These are phyloP conservation scores for Aix galericulata DNA, from an alignment of 2,113 vertebrate species.

Conservation along the genomic window DNA sequence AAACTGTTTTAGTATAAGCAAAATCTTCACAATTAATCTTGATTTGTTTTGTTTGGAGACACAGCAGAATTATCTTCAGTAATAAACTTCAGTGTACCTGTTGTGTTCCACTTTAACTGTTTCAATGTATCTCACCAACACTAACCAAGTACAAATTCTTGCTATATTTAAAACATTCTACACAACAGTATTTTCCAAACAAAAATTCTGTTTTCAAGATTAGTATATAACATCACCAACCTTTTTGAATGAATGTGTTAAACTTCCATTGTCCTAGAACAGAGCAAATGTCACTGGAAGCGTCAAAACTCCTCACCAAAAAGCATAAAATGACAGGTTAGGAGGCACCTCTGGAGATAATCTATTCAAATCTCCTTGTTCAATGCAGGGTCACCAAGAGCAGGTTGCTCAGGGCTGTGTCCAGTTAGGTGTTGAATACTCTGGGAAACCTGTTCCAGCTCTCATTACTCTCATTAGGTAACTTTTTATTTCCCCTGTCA, in stretches of 20 bases:
- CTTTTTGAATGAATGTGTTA: not conserved
- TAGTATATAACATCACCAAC: not conserved
- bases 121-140: not conserved
- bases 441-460: not conserved
- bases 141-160: not conserved
- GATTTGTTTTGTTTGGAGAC: not conserved
- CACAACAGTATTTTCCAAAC: not conserved
- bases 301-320: not conserved
- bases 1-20: not conserved
- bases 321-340: not conserved
- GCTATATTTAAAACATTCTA: not conserved
- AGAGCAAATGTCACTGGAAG: not conserved
- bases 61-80: not conserved
- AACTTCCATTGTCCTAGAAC: not conserved
- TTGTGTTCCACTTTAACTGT: not conserved
- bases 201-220: not conserved
- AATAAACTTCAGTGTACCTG: not conserved
- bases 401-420: not conserved
- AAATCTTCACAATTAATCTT: not conserved
- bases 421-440: not conserved
- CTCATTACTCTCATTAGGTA: not conserved
- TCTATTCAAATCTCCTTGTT: not conserved
- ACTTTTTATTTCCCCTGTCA: not conserved
- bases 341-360: not conserved
- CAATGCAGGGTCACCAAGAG: not conserved